Conservation (phyloP, 2,113 vertebrate species). For the Pomatorhinus ruficollis region DNA sequence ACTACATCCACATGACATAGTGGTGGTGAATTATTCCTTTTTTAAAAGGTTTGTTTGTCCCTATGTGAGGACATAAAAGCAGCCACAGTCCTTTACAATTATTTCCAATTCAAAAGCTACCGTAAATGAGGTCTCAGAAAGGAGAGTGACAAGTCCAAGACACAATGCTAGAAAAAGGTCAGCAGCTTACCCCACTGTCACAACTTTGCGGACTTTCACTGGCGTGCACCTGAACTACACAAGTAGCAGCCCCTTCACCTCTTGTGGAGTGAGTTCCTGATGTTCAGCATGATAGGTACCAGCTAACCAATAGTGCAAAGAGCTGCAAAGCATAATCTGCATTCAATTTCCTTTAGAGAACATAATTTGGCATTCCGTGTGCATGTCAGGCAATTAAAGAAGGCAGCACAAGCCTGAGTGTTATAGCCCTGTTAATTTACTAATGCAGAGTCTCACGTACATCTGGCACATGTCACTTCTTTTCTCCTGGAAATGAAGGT, state of each 20-base stretch:
- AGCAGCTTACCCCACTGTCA: constrained; percentile 40
- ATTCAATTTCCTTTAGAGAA: constrained; percentile 49
- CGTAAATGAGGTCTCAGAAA: constrained; percentile 10
- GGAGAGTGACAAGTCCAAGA: constrained; percentile 53
- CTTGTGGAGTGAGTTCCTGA: constrained; percentile 28
- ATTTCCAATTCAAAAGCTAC: constrained; percentile 37
- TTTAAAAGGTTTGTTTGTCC: neutral
- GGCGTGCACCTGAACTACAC: constrained; percentile 26
- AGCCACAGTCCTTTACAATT: neutral
- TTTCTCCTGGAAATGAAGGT: constrained; percentile 56
- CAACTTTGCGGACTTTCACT: neutral
- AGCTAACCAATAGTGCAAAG: constrained; percentile 34
- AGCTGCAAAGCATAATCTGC: constrained; percentile 51
- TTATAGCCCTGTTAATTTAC: constrained; percentile 65
- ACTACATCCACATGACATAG: neutral
- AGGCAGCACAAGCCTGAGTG: constrained; percentile 53
- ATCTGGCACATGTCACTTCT: constrained; percentile 64
- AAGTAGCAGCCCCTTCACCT: constrained; percentile 55
- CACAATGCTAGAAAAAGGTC: constrained; percentile 3
- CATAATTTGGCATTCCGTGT: constrained; percentile 52
- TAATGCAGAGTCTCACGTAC: constrained; percentile 56
- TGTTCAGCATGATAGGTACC: constrained; percentile 53
- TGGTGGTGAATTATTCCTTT: neutral
- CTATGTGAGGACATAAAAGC: neutral
- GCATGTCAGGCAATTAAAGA: constrained; percentile 64